Evolutionary conservation across 2,888 invertebrate genomes (phyloP), one percentile per base, ranked within the genome.

Genomic region (Dryomyza anilis): DNA sequence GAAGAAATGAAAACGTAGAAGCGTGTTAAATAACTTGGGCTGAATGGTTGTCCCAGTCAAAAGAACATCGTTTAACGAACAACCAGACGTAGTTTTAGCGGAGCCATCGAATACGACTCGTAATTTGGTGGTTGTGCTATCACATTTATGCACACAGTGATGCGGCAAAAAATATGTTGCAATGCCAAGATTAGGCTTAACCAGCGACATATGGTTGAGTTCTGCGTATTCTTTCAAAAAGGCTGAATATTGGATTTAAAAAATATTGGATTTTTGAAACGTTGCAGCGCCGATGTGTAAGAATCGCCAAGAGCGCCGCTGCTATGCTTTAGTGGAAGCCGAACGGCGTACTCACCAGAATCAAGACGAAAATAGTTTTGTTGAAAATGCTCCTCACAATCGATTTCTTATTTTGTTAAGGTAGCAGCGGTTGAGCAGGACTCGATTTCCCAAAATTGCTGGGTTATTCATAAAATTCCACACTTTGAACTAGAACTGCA

Each of bases 361-460:
- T n/a, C n/a, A n/a, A n/a, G n/a, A n/a, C n/a, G n/a, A n/a, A 46
- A 43, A 19, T 57, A 52, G 30, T 61, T 53, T 43, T 66, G 33
- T n/a, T 58, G 14, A 43, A 68, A 70, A 43, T 70, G 64, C 45
- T 69, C 21, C 23, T 67, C 67, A 39, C 71, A 70, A n/a, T 60
- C 55, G 29, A 57, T 43, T 21, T 64, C 60, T 23, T 69, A 67
- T 33, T 36, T 25, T 0, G 64, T 25, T n/a, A 45, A 10, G 1
- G 23, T 23, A 21, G 33, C 19, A 25, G 19, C 39, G 25, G 23
- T 61, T 21, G 16, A n/a, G n/a, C n/a, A n/a, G n/a, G n/a, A n/a
- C n/a, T n/a, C n/a, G n/a, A n/a, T n/a, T n/a, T n/a, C n/a, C 29
- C 48, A 60, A 55, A 25, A 67, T 57, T 8, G 39, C 39, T 39